These are phyloP conservation scores for Zelleria hepariella DNA, from an alignment of 2,888 invertebrate genomes.

Conservation along the genomic window DNA sequence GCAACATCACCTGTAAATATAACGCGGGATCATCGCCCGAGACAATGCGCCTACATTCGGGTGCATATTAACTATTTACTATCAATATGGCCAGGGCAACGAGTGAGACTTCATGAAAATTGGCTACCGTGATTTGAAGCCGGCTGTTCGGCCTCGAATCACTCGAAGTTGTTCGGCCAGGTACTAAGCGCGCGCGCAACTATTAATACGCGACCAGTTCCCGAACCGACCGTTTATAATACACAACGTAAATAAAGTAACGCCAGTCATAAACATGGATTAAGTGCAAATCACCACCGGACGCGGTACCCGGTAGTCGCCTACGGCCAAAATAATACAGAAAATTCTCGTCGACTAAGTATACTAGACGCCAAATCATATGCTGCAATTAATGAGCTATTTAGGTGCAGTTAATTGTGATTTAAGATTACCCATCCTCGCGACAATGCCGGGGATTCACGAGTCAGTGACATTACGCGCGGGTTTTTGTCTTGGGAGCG, in stretches of 20 bases:
- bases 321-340: no score
- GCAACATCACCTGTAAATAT: slow-evolving; percentile 56
- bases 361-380: no score
- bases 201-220: slow-evolving; percentile 25
- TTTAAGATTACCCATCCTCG: background rate
- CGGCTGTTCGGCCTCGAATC: background rate
- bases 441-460: background rate
- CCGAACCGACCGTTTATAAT: slow-evolving; percentile 14
- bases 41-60: slow-evolving; percentile 4
- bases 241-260: slow-evolving; percentile 25
- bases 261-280: slow-evolving; percentile 1
- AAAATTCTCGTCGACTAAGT: no score
- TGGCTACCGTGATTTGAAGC: slow-evolving; percentile 29
- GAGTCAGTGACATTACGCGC: slow-evolving; percentile 1
- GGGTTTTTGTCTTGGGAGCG: slow-evolving; percentile 25
- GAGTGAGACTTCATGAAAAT: slow-evolving; percentile 27
- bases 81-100: background rate
- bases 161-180: slow-evolving; percentile 23
- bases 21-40: slow-evolving; percentile 19
- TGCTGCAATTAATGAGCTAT: background rate
- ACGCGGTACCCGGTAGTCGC: background rate
- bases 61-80: background rate
- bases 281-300: background rate
- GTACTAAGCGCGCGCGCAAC: slow-evolving; percentile 30
- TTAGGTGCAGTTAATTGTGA: background rate